Conservation (phyloP, 1,140 invertebrate species). For the Drosophila lini region DNA sequence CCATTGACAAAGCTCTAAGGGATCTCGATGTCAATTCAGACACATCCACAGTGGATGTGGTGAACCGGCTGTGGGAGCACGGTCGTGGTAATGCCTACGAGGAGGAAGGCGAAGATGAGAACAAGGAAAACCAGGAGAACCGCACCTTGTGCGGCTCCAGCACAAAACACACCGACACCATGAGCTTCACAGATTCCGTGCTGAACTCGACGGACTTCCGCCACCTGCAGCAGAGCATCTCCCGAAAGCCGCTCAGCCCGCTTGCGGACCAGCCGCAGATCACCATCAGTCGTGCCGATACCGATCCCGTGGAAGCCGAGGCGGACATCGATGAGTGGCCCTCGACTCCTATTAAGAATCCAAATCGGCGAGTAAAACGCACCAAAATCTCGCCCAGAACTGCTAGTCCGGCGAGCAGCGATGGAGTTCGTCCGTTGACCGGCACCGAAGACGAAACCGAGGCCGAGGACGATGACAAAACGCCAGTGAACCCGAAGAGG, state of each 20-base stretch:
- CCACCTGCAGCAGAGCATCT: constrained; percentile 58
- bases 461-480: constrained; percentile 58
- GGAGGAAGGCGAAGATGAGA: constrained; percentile 40
- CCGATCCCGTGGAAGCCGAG: constrained; percentile 32
- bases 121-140: constrained; percentile 60
- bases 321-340: constrained; percentile 74
- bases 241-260: constrained; percentile 71
- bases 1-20: constrained; percentile 71
- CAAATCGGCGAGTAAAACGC: constrained; percentile 42
- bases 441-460: constrained; percentile 58
- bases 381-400: constrained; percentile 56
- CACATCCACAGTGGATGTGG: constrained; percentile 57
- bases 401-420: constrained; percentile 61
- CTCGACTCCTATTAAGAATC: constrained; percentile 63
- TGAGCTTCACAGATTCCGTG: constrained; percentile 78
- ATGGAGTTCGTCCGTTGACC: constrained; percentile 56
- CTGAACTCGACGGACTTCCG: constrained; percentile 69
- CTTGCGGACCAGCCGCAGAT: constrained; percentile 60
- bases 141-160: constrained; percentile 50
- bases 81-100: constrained; percentile 1
- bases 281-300: constrained; percentile 37
- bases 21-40: constrained; percentile 65
- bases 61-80: constrained; percentile 45
- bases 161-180: constrained; percentile 58
- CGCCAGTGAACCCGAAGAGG: constrained; percentile 58